Percentiles rank a stretch among this genome's conserved stretches.
Conservation (phyloP, 2,888 invertebrate species). For the Hesperia comma region DNA sequence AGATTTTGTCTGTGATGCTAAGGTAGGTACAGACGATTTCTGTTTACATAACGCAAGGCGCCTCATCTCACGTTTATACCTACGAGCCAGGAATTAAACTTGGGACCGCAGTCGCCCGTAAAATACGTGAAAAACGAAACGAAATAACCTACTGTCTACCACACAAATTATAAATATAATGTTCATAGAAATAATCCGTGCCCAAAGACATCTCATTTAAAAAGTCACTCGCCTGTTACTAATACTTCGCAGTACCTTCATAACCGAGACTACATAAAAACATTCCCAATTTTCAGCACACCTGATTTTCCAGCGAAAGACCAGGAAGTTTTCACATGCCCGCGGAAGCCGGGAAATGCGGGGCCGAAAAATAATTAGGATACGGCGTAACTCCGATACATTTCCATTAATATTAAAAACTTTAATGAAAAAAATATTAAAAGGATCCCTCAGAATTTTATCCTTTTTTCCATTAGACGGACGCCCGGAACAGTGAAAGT, state of each 20-base stretch:
- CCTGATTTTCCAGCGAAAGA: slow-evolving; percentile 46
- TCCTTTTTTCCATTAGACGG: slow-evolving; percentile 82
- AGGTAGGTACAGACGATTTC: too few species aligned
- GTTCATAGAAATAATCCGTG: slow-evolving; percentile 16
- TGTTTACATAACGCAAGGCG: too few species aligned
- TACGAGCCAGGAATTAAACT: too few species aligned
- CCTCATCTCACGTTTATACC: too few species aligned
- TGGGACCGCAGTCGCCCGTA: too few species aligned
- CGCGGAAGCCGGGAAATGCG: slow-evolving; percentile 63
- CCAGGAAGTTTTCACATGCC: slow-evolving; percentile 42
- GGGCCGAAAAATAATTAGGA: slow-evolving; percentile 76
- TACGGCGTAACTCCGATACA: slow-evolving; percentile 63
- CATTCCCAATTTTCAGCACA: slow-evolving; percentile 44
- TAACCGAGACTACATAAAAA: slow-evolving; percentile 35
- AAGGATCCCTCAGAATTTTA: slow-evolving; percentile 72
- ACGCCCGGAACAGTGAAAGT: slow-evolving; percentile 49
- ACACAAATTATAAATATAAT: slow-evolving; percentile 8
- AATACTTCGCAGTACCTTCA: slow-evolving; percentile 36
- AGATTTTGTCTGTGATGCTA: too few species aligned
- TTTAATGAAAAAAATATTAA: slow-evolving; percentile 84
- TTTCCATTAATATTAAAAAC: slow-evolving; percentile 82
- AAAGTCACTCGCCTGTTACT: slow-evolving; percentile 36
- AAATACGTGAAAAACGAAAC: too few species aligned
- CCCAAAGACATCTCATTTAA: slow-evolving; percentile 29
- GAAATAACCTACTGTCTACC: too few species aligned